Percentiles rank a stretch among this genome's conserved stretches.
These are phyloP conservation scores for Hypotaenidia philippensis DNA, from an alignment of 2,797 vertebrate genomes.

Conservation along the genomic window DNA sequence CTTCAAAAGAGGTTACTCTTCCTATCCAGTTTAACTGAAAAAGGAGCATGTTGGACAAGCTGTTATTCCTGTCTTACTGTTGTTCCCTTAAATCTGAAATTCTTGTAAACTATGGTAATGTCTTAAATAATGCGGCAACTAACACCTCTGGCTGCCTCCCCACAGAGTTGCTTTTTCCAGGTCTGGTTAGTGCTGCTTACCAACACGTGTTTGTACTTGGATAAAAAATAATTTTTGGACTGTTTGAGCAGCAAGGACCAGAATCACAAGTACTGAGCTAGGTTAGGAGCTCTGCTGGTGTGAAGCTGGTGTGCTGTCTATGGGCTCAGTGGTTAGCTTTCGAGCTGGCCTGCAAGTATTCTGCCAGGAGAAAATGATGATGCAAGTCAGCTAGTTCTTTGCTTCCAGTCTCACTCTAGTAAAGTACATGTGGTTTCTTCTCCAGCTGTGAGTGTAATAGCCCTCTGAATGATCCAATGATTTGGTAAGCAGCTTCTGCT, in stretches of 20 bases:
- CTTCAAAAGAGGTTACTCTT: not conserved
- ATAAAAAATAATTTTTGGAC: not conserved
- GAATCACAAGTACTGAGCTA: not conserved
- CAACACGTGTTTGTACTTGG: not conserved
- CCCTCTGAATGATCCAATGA: not conserved
- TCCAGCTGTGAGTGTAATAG: not conserved
- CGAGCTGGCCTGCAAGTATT: not conserved
- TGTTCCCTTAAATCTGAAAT: not conserved
- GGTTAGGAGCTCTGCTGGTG: not conserved
- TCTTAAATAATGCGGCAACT: not conserved
- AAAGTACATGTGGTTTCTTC: rapidly evolving
- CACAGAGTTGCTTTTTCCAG: not conserved
- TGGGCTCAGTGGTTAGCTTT: not conserved
- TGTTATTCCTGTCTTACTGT: not conserved
- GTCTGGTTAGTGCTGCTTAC: not conserved
- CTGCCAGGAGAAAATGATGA: not conserved
- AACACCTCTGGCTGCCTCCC: not conserved
- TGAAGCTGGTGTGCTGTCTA: rapidly evolving
- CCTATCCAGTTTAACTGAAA: not conserved
- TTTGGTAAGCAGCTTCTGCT: not conserved
- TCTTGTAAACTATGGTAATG: not conserved
- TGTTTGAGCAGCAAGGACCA: not conserved
- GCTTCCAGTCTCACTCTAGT: not conserved
- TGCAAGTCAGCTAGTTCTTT: not conserved
- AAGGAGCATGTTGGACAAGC: not conserved